Evolutionary conservation across 1,140 invertebrate genomes (phyloP).

Genomic region (Pseudomyrmex sp.): DNA sequence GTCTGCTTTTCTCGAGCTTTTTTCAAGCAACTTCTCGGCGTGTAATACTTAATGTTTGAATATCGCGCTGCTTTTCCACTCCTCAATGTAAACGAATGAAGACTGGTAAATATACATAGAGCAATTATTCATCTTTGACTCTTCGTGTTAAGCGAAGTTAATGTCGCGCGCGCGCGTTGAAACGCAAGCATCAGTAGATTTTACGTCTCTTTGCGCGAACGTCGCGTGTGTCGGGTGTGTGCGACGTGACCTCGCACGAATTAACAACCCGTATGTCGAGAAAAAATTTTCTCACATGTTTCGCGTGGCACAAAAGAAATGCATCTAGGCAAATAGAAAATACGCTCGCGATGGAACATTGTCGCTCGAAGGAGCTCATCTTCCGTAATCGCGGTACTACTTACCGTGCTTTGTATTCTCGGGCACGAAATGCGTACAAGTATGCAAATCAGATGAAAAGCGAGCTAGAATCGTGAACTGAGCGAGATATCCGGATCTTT

Average conservation of each 20-base stretch:
- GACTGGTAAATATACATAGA: slow-evolving; percentile 39
- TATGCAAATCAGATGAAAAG: slow-evolving; percentile 77
- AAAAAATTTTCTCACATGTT: slow-evolving; percentile 51
- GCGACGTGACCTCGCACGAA: slow-evolving; percentile 81
- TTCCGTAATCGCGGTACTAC: slow-evolving; percentile 65
- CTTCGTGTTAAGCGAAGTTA: slow-evolving; percentile 36
- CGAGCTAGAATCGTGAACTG: slow-evolving; percentile 38
- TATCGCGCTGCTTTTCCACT: slow-evolving; percentile 66
- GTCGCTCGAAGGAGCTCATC: slow-evolving; percentile 73
- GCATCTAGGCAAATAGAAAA: slow-evolving; percentile 53
- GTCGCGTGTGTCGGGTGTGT: background rate
- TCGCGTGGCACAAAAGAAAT: slow-evolving; percentile 53
- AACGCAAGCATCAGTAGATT: slow-evolving; percentile 3
- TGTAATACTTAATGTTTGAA: slow-evolving; percentile 81
- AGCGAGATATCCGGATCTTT: background rate
- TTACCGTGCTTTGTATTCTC: slow-evolving; percentile 68
- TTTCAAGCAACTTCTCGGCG: slow-evolving; percentile 65
- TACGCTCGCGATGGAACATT: slow-evolving; percentile 48
- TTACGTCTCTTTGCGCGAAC: slow-evolving; percentile 17
- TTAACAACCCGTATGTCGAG: slow-evolving; percentile 76
- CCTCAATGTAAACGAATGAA: slow-evolving; percentile 27
- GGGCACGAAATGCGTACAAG: slow-evolving; percentile 67
- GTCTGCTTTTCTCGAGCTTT: slow-evolving; percentile 31
- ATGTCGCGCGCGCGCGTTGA: slow-evolving; percentile 3
- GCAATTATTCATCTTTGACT: slow-evolving; percentile 48